Evolutionary conservation across 2,113 vertebrate species (phyloP).

Genomic region (Argyrosomus japonicus): DNA sequence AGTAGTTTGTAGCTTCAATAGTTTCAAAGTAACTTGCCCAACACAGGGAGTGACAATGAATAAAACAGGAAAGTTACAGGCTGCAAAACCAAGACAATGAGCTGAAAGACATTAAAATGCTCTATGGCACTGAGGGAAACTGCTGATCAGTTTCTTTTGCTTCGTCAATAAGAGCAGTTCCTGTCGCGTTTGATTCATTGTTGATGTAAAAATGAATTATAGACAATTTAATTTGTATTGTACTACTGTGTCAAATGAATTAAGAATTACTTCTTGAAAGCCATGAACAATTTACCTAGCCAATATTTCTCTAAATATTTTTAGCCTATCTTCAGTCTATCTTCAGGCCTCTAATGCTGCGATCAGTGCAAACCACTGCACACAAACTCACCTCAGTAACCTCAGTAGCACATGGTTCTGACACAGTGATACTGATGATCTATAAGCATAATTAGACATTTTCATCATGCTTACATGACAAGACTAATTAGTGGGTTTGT

Average conservation of each 20-base stretch:
- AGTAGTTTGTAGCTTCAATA: too few relatives aligned
- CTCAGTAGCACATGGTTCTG: constrained; percentile 57
- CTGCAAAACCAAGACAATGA: too few relatives aligned
- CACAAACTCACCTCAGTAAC: constrained; percentile 32
- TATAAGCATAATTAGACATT: constrained; percentile 80
- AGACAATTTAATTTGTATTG: background rate
- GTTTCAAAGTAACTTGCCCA: too few relatives aligned
- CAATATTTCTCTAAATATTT: background rate
- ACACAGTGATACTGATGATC: constrained; percentile 60
- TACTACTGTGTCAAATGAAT: background rate
- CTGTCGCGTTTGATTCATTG: background rate
- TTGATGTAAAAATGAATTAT: background rate
- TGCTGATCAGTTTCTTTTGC: background rate
- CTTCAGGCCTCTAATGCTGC: background rate
- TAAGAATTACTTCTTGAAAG: too few relatives aligned
- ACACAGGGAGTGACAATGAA: too few relatives aligned
- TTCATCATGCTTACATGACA: constrained; percentile 83
- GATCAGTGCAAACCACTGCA: background rate
- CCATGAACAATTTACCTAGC: too few relatives aligned
- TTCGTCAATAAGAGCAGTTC: background rate
- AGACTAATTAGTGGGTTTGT: constrained; percentile 83
- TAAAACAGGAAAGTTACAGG: too few relatives aligned
- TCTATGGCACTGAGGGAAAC: too few relatives aligned
- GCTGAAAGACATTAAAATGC: too few relatives aligned
- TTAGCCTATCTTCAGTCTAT: background rate